phyloP scores from a whole-genome alignment of 1,140 invertebrate species.

The Oedothorax gibbosus region DNA sequence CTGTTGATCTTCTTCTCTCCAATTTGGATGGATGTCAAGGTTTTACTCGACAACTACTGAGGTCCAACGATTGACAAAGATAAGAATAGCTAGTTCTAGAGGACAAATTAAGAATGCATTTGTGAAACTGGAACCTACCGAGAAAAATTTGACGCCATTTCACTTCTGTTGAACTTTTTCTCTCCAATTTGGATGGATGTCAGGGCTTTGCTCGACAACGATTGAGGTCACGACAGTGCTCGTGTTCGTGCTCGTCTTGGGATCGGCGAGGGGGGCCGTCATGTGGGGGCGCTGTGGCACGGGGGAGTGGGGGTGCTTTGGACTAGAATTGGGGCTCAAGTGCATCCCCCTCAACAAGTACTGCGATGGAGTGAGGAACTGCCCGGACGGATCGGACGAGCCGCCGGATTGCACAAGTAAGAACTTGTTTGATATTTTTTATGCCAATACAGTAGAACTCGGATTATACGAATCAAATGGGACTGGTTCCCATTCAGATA shows the following conservation, averaged over 20 bases:
- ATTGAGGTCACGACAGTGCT: constrained; percentile 32
- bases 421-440: constrained; percentile 4
- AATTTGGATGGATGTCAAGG: constrained; percentile 50
- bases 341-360: constrained; percentile 84
- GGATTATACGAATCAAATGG: too few relatives aligned
- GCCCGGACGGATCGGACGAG: constrained; percentile 63
- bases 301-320: constrained; percentile 36
- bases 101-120: too few relatives aligned
- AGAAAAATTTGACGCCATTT: too few relatives aligned
- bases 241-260: background rate
- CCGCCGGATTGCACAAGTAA: constrained; percentile 61
- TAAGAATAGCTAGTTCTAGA: too few relatives aligned
- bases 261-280: background rate
- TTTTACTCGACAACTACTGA: too few relatives aligned
- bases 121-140: too few relatives aligned
- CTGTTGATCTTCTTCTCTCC: background rate
- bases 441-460: background rate
- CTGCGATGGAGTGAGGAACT: constrained; percentile 80
- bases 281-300: constrained; percentile 25
- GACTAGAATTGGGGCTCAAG: constrained; percentile 73
- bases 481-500: too few relatives aligned
- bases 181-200: constrained; percentile 40
- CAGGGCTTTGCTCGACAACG: constrained; percentile 13
- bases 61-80: too few relatives aligned
- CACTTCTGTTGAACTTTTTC: background rate